Conservation (phyloP, 2,113 vertebrate genomes). For the Gymnarchus niloticus region DNA sequence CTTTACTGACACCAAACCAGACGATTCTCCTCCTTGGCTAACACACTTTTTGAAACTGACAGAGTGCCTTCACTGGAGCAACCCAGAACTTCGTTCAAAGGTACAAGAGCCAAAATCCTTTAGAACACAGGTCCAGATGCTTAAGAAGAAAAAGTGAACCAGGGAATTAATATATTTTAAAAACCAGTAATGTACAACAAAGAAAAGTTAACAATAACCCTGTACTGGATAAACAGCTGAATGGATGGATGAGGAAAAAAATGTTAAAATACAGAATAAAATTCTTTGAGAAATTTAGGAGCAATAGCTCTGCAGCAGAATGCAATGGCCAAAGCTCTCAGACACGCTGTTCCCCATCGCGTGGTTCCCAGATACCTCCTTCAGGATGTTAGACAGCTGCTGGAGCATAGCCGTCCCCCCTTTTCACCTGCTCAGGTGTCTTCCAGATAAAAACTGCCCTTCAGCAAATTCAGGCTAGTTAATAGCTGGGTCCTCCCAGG, state of each 20-base stretch:
- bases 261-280: too few species aligned
- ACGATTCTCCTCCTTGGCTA: too few species aligned
- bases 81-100: background rate
- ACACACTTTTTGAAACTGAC: background rate
- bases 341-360: background rate
- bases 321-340: background rate
- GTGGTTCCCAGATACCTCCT: too few species aligned
- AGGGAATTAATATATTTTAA: background rate
- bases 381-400: background rate
- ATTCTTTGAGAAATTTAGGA: background rate
- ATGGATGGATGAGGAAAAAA: background rate
- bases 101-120: background rate
- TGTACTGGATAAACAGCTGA: background rate
- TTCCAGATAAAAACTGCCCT: background rate
- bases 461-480: background rate
- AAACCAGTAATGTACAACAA: background rate
- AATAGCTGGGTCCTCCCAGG: background rate
- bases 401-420: background rate
- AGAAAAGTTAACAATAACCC: background rate
- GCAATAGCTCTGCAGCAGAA: background rate
- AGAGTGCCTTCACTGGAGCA: background rate
- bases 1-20: background rate
- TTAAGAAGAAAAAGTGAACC: background rate
- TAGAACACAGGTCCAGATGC: background rate
- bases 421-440: background rate